phyloP scores from a whole-genome alignment of 2,888 invertebrate species.

The Lasius fuliginosus region DNA sequence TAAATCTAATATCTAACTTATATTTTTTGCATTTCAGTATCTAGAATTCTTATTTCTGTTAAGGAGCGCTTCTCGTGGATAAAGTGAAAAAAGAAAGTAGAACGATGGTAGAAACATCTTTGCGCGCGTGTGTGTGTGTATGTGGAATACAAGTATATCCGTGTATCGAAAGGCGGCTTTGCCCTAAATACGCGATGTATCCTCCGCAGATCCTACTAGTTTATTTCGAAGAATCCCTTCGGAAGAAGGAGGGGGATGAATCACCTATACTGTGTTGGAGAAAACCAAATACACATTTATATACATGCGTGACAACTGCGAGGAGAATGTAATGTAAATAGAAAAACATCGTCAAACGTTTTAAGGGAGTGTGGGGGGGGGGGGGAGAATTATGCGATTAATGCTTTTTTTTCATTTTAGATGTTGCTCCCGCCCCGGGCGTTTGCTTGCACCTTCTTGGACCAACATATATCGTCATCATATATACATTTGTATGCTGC shows the following conservation, averaged over 20 bases:
- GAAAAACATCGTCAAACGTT: neutral
- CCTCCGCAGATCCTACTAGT: neutral
- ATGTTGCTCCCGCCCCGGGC: constrained; percentile 5
- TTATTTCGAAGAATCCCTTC: constrained; percentile 18
- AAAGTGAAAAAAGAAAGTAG: neutral
- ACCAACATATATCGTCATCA: constrained; percentile 5
- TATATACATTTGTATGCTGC: neutral
- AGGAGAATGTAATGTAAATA: neutral
- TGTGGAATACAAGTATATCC: neutral
- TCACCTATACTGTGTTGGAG: neutral
- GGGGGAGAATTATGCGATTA: neutral
- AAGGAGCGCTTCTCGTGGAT: neutral
- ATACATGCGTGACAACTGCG: neutral
- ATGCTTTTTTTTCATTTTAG: constrained; percentile 12
- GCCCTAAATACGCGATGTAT: constrained; percentile 14
- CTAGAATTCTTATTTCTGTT: neutral
- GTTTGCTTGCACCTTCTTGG: constrained; percentile 32
- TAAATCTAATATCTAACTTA: neutral
- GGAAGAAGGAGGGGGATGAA: neutral
- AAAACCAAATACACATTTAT: neutral
- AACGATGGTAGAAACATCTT: neutral
- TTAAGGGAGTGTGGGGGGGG: neutral
- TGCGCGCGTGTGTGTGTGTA: neutral
- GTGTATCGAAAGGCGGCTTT: neutral
- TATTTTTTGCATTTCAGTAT: neutral